phyloP scores from a whole-genome alignment of 2,797 vertebrate genomes.

The Onychomys leucogaster region DNA sequence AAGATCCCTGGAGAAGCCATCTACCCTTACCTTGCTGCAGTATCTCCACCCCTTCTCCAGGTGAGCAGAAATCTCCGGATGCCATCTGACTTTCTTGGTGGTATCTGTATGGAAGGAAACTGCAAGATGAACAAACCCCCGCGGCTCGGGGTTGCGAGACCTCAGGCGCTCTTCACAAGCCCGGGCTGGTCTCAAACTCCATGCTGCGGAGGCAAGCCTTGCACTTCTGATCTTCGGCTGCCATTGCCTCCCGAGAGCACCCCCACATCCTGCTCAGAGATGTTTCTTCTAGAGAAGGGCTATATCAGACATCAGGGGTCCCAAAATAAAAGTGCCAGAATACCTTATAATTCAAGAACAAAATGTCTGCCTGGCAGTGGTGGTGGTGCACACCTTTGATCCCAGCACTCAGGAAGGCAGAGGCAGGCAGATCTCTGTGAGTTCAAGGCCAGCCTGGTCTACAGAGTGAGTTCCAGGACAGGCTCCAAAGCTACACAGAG shows the following conservation, averaged over 20 bases:
- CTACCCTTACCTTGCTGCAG: slow-evolving; percentile 77
- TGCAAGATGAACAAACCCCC: slow-evolving; percentile 43
- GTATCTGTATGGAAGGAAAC: slow-evolving; percentile 50
- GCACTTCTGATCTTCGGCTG: not conserved
- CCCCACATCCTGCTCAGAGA: not conserved
- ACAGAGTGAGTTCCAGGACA: too few species aligned
- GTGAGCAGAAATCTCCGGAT: slow-evolving; percentile 71
- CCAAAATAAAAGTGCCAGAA: slow-evolving; percentile 29
- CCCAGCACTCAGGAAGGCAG: too few species aligned
- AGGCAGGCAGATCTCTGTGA: too few species aligned
- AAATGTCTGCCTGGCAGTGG: not conserved
- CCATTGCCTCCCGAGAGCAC: not conserved
- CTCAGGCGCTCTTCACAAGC: not conserved
- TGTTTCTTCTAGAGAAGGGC: not conserved
- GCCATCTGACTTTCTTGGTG: slow-evolving; percentile 74
- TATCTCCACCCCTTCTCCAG: slow-evolving; percentile 67
- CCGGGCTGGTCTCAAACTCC: not conserved
- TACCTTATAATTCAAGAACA: slow-evolving; percentile 49
- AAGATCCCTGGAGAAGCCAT: slow-evolving; percentile 12
- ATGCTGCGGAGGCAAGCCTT: not conserved
- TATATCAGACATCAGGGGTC: not conserved
- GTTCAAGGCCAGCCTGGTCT: too few species aligned
- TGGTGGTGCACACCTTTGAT: too few species aligned
- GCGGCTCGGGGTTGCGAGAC: not conserved
- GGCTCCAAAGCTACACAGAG: too few species aligned